Conservation (phyloP, 1,140 invertebrate genomes). For the Apocrypta bakeri region DNA sequence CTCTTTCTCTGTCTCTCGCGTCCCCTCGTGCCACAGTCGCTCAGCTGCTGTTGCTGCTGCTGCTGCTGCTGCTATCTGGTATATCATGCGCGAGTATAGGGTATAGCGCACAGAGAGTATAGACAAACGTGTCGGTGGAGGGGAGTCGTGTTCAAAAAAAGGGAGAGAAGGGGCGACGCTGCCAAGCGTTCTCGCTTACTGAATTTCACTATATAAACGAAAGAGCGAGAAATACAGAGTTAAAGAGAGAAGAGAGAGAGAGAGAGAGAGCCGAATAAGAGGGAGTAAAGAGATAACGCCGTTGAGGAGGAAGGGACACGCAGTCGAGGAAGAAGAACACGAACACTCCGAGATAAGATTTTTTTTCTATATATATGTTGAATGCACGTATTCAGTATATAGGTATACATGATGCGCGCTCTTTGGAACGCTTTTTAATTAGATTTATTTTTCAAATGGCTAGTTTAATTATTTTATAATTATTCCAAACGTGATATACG, state of each 20-base stretch:
- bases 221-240: background rate
- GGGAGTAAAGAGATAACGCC: background rate
- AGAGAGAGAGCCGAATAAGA: background rate
- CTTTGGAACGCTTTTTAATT: background rate
- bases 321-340: background rate
- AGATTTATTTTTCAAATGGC: no score
- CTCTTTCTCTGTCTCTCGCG: background rate
- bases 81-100: conserved; percentile 36
- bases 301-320: background rate
- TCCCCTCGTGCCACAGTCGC: conserved; percentile 14
- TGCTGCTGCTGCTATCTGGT: conserved; percentile 9
- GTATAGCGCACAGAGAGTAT: conserved; percentile 42
- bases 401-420: no score
- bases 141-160: background rate
- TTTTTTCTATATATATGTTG: background rate
- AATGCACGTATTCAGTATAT: background rate
- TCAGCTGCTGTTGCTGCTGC: conserved; percentile 24
- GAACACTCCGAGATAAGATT: conserved; percentile 12
- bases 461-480: no score
- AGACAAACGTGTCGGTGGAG: conserved; percentile 9
- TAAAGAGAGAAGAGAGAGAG: background rate
- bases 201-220: conserved; percentile 34
- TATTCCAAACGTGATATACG: no score
- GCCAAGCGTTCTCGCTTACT: background rate
- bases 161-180: background rate